These are phyloP conservation scores for Lepidocyrtinus sp. DNA, from an alignment of 2,888 invertebrate species.

Conservation along the genomic window DNA sequence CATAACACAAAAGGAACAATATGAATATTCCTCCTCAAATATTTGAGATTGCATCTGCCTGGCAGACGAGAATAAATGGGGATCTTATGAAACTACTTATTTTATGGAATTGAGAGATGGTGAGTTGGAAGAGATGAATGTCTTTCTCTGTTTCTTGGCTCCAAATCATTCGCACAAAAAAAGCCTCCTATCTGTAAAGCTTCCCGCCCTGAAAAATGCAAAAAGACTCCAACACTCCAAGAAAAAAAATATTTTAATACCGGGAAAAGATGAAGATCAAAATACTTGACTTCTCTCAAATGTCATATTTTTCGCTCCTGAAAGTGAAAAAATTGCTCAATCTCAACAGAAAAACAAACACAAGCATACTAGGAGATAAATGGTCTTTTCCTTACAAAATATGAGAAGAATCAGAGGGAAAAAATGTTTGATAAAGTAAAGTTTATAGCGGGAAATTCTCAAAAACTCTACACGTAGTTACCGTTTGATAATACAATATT, in stretches of 20 bases:
- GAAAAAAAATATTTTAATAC: neutral
- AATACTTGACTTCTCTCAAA: neutral
- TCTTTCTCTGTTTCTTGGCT: neutral
- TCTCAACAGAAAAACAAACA: too few species aligned
- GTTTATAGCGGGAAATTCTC: too few species aligned
- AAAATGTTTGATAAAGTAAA: too few species aligned
- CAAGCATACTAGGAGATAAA: too few species aligned
- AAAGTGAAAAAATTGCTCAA: too few species aligned
- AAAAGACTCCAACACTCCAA: too few species aligned
- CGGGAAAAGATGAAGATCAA: neutral
- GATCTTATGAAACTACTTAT: neutral
- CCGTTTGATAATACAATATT: too few species aligned
- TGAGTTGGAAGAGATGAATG: neutral
- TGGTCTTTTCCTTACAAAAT: too few species aligned
- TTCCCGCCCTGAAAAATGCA: neutral
- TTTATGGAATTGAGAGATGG: neutral
- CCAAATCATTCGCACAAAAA: neutral
- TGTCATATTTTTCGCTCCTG: neutral
- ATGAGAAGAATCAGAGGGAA: too few species aligned
- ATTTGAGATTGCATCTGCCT: neutral
- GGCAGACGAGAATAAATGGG: neutral
- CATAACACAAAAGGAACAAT: too few species aligned
- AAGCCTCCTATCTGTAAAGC: neutral
- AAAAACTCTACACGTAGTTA: too few species aligned
- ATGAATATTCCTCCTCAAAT: neutral